These are phyloP conservation scores for Coracias cyanogaster DNA, from an alignment of 2,797 vertebrate genomes.

Conservation along the genomic window DNA sequence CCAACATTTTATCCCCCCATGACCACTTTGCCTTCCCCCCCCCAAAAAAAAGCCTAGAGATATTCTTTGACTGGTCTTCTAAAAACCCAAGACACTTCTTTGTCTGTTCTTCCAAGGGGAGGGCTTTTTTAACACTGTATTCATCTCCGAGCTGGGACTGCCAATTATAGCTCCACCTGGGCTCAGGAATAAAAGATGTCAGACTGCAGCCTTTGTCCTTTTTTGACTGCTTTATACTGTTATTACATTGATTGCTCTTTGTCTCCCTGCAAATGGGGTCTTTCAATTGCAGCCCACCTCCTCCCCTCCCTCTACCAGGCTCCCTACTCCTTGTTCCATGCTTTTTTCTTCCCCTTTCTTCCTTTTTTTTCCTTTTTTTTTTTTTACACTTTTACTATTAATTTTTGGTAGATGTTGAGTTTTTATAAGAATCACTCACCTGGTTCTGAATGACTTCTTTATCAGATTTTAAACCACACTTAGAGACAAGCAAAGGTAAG, in stretches of 20 bases:
- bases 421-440: not conserved
- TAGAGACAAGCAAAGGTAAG: conserved; percentile 6
- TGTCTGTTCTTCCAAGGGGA: conserved; percentile 35
- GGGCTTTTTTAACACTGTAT: not conserved
- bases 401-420: not conserved
- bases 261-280: conserved; percentile 40
- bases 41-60: not conserved
- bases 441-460: not conserved
- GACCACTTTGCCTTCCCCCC: not conserved
- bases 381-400: not conserved
- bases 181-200: conserved; percentile 44
- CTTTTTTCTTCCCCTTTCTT: not conserved
- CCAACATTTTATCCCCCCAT: not conserved
- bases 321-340: conserved; percentile 2
- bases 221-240: conserved; percentile 47
- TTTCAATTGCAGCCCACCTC: conserved; percentile 40
- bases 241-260: conserved; percentile 58
- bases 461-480: conserved; percentile 45
- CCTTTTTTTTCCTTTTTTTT: not conserved
- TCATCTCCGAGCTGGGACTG: not conserved
- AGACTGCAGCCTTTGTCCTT: conserved; percentile 37
- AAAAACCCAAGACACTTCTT: conserved; percentile 26
- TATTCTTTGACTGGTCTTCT: conserved; percentile 12
- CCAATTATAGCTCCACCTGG: conserved; percentile 21
- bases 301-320: conserved; percentile 11